A percentile compares a stretch with the other conserved stretches of the same genome.
phyloP scores from a whole-genome alignment of 2,888 invertebrate species.

The Dasypolia templi region DNA sequence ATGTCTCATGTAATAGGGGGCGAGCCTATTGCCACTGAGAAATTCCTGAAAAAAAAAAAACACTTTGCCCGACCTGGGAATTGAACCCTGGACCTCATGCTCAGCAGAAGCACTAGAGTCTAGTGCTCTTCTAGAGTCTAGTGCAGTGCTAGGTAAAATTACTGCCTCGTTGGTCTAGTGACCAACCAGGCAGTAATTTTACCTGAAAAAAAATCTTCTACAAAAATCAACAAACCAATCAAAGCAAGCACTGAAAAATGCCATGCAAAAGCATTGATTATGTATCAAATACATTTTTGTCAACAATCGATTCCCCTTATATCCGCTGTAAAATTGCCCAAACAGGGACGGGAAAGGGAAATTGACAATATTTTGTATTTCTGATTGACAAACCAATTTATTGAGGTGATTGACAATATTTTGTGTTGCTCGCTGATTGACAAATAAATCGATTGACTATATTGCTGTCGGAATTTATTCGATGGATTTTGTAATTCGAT shows the following conservation, averaged over 20 bases:
- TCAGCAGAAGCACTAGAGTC: too few species aligned
- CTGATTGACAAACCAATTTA: conserved; percentile 72
- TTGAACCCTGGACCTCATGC: too few species aligned
- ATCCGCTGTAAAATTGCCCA: conserved; percentile 75
- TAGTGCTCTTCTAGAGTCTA: too few species aligned
- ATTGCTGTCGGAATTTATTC: conserved; percentile 33
- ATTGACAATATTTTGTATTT: conserved; percentile 77
- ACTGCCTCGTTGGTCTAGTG: too few species aligned
- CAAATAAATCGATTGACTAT: conserved; percentile 38
- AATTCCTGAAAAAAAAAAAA: too few species aligned
- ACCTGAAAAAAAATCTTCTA: background rate
- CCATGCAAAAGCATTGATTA: conserved; percentile 32
- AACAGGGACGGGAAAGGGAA: conserved; percentile 70
- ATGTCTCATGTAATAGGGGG: too few species aligned
- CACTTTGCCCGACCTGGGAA: too few species aligned
- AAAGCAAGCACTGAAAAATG: background rate
- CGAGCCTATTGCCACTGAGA: too few species aligned
- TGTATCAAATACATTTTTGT: conserved; percentile 64
- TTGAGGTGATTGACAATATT: conserved; percentile 70
- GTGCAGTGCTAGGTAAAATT: too few species aligned
- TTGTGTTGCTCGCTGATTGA: conserved; percentile 52
- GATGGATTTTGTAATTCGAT: conserved; percentile 12
- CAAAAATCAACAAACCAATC: background rate
- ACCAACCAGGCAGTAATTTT: too few species aligned
- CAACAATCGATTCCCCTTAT: conserved; percentile 74